Percentiles rank a stretch among this genome's conserved stretches.
Conservation (phyloP, 2,113 vertebrate species). For the Mastomys natalensis region DNA sequence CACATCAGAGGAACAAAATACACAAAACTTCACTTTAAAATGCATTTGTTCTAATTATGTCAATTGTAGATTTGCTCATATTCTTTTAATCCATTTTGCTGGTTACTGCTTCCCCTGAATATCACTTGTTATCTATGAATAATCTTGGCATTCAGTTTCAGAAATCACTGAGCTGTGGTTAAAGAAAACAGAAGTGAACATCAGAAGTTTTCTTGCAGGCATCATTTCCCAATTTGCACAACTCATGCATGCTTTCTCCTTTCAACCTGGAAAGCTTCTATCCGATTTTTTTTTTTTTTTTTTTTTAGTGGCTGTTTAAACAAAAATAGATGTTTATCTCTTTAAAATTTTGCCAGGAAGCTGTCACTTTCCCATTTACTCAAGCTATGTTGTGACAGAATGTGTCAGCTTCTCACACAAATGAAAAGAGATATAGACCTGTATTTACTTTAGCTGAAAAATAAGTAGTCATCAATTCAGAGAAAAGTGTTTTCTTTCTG, state of each 20-base stretch:
- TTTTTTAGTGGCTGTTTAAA: slow-evolving; percentile 87
- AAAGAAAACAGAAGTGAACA: slow-evolving; percentile 56
- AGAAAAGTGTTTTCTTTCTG: slow-evolving; percentile 86
- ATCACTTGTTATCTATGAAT: background rate
- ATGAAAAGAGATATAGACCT: slow-evolving; percentile 90
- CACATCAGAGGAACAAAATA: background rate
- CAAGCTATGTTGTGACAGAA: slow-evolving; percentile 91
- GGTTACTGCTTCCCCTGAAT: background rate
- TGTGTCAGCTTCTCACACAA: slow-evolving; percentile 89
- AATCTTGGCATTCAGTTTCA: slow-evolving; percentile 35
- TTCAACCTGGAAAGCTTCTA: slow-evolving; percentile 84
- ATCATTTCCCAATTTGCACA: slow-evolving; percentile 80
- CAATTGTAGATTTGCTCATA: background rate
- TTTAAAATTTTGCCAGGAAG: slow-evolving; percentile 90
- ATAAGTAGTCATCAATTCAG: slow-evolving; percentile 90
- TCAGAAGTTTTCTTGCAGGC: slow-evolving; percentile 59
- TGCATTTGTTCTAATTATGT: background rate
- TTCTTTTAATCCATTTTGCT: background rate
- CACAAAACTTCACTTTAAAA: slow-evolving; percentile 47
- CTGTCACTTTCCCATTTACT: slow-evolving; percentile 90
- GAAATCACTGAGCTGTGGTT: slow-evolving; percentile 56
- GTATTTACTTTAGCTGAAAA: slow-evolving; percentile 90
- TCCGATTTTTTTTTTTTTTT: slow-evolving; percentile 79
- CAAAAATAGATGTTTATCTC: slow-evolving; percentile 92
- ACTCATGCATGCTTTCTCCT: slow-evolving; percentile 80